Conservation (phyloP, 2,113 vertebrate genomes). For the Parus major region DNA sequence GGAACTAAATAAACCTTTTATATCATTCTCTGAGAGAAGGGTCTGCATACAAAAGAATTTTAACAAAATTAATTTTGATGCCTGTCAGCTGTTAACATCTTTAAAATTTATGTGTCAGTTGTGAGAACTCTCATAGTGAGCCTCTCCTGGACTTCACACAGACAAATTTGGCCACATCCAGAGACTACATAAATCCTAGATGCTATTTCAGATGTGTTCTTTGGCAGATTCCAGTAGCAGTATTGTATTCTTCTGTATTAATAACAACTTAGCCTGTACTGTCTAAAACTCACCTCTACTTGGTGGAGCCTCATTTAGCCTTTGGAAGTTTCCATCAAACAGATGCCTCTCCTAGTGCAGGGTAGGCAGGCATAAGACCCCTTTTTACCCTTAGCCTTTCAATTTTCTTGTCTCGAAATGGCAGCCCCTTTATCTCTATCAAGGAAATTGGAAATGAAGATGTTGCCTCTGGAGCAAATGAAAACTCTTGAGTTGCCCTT, state of each 20-base stretch:
- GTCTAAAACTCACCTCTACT: not conserved
- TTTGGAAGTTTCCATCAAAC: not conserved
- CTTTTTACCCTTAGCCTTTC: not conserved
- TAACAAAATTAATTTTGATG: not conserved
- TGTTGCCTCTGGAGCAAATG: not conserved
- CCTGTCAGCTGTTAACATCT: not conserved
- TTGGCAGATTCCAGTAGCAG: not conserved
- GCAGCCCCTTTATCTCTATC: not conserved
- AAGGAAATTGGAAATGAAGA: not conserved
- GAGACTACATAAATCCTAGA: not conserved
- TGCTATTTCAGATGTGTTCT: not conserved
- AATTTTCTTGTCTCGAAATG: not conserved
- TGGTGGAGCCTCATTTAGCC: not conserved
- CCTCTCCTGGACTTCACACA: not conserved
- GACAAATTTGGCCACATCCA: not conserved
- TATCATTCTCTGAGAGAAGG: not conserved
- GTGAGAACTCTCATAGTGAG: not conserved
- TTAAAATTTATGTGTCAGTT: not conserved
- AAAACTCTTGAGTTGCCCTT: not conserved
- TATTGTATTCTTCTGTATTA: not conserved
- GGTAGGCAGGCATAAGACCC: not conserved
- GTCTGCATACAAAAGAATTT: not conserved
- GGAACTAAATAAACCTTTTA: not conserved
- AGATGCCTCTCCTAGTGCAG: not conserved
- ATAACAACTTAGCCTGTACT: not conserved